Conservation (phyloP, 2,888 invertebrate genomes). For the Dryadula phaetusa region DNA sequence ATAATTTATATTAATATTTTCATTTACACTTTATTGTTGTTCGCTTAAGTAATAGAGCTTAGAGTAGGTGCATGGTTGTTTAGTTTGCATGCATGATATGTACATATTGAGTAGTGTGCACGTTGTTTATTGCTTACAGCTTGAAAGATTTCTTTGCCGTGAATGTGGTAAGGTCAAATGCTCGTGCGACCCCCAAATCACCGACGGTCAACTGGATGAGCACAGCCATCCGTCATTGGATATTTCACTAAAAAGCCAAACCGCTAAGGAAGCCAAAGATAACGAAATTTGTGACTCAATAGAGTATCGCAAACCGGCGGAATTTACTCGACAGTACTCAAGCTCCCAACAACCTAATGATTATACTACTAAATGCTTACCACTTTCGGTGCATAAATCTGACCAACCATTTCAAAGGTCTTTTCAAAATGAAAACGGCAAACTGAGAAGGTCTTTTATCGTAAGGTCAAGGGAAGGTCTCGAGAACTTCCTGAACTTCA, state of each 20-base stretch:
- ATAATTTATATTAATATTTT: constrained; percentile 1
- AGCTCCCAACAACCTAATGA: constrained; percentile 56
- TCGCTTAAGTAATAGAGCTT: background rate
- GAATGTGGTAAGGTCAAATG: constrained; percentile 88
- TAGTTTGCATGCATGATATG: constrained; percentile 65
- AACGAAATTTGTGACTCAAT: constrained; percentile 51
- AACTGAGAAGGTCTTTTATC: constrained; percentile 74
- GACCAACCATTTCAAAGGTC: constrained; percentile 69
- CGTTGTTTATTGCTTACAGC: constrained; percentile 87
- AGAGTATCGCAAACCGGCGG: constrained; percentile 62
- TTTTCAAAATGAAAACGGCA: constrained; percentile 65
- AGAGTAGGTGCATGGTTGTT: constrained; percentile 45
- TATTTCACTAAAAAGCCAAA: constrained; percentile 45
- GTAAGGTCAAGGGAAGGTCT: constrained; percentile 77
- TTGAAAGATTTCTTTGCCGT: constrained; percentile 89
- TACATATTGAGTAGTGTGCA: constrained; percentile 76
- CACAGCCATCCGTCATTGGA: constrained; percentile 50
- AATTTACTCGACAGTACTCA: constrained; percentile 58
- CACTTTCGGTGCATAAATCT: constrained; percentile 55
- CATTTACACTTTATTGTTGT: background rate
- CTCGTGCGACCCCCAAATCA: constrained; percentile 71
- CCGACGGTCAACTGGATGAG: constrained; percentile 50
- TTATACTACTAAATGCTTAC: constrained; percentile 51
- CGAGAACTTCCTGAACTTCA: constrained; percentile 72
- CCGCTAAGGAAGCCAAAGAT: constrained; percentile 46